Evolutionary conservation across 2,797 vertebrate species (phyloP).

Genomic region (Pangasius djambal): DNA sequence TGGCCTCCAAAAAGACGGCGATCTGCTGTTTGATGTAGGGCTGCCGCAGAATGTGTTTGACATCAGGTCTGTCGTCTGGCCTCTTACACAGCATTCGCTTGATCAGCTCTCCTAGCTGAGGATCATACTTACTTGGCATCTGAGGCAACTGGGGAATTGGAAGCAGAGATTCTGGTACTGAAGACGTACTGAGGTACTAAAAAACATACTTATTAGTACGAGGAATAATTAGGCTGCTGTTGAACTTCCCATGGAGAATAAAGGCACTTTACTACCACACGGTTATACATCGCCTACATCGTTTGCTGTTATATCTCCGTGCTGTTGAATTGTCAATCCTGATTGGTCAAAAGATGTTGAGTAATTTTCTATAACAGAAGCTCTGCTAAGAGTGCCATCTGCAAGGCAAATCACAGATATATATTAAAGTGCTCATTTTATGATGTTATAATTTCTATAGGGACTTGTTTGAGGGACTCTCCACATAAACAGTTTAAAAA

Average conservation of each 20-base stretch:
- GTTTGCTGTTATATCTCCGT: background rate
- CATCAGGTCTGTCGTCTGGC: constrained; percentile 91
- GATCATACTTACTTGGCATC: constrained; percentile 92
- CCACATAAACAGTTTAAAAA: no score
- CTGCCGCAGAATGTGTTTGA: constrained; percentile 89
- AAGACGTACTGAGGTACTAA: background rate
- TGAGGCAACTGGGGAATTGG: constrained; percentile 82
- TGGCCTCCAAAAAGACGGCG: constrained; percentile 89
- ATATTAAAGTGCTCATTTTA: no score
- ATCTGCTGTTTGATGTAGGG: constrained; percentile 93
- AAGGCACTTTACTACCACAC: no score
- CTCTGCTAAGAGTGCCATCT: background rate
- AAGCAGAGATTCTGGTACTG: constrained; percentile 17
- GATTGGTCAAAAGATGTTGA: background rate
- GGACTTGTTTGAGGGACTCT: background rate
- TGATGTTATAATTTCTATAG: no score
- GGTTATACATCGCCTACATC: background rate
- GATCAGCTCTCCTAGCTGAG: constrained; percentile 88
- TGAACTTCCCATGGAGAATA: background rate
- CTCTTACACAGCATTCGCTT: constrained; percentile 90
- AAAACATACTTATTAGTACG: background rate
- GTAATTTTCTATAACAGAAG: background rate
- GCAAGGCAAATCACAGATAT: no score
- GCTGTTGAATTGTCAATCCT: background rate
- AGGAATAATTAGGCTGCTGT: no score